phyloP scores from a whole-genome alignment of 2,113 vertebrate genomes.

The Naja naja region DNA sequence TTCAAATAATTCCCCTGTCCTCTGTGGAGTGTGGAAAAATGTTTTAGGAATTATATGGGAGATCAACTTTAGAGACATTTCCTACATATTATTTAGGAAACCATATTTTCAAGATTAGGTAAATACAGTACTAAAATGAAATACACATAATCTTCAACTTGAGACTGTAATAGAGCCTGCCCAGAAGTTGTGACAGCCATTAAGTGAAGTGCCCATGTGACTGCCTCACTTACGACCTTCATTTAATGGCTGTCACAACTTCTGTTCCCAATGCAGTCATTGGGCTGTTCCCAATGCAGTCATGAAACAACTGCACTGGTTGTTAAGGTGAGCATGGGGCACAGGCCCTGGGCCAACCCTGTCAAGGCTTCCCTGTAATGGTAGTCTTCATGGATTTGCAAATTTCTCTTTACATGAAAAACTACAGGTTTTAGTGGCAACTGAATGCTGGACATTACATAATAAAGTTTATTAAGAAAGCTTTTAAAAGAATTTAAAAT shows the following conservation, averaged over 20 bases:
- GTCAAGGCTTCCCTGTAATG: background rate
- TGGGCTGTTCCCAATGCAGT: background rate
- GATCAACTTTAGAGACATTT: background rate
- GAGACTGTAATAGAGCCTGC: too few relatives aligned
- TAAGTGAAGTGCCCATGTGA: too few relatives aligned
- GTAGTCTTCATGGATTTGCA: background rate
- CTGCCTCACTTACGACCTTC: too few relatives aligned
- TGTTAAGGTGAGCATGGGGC: too few relatives aligned
- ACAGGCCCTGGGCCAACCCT: background rate
- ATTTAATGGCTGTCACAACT: too few relatives aligned
- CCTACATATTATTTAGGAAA: background rate
- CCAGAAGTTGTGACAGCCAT: too few relatives aligned
- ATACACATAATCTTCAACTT: too few relatives aligned
- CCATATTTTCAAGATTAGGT: background rate
- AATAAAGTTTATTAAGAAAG: background rate
- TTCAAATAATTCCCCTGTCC: too few relatives aligned
- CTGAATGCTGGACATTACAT: background rate
- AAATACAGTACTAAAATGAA: background rate
- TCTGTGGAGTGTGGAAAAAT: background rate
- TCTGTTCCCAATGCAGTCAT: background rate
- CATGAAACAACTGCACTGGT: background rate
- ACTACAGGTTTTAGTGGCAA: constrained; percentile 20
- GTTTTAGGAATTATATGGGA: background rate
- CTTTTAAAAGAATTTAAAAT: background rate
- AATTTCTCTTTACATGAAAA: background rate